Percentiles rank a stretch among this genome's conserved stretches.
Conservation (phyloP, 2,888 invertebrate genomes). For the Trilocha varians region DNA sequence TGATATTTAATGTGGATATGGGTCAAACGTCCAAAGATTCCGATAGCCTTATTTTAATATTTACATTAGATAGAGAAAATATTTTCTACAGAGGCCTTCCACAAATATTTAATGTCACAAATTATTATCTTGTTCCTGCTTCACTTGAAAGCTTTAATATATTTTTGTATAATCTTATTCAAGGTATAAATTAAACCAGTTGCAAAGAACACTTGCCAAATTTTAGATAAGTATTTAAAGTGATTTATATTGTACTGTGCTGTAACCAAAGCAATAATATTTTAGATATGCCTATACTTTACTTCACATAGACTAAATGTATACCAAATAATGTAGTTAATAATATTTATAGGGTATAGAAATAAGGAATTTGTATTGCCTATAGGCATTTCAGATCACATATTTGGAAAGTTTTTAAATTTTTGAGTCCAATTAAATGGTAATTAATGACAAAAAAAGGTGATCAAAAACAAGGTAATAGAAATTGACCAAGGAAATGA, state of each 20-base stretch:
- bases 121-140: slow-evolving; percentile 45
- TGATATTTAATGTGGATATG: slow-evolving; percentile 57
- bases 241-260: slow-evolving; percentile 58
- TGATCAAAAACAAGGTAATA: neutral
- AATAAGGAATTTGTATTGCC: slow-evolving; percentile 11
- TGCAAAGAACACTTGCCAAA: slow-evolving; percentile 57
- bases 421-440: neutral
- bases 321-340: slow-evolving; percentile 58
- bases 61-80: slow-evolving; percentile 52
- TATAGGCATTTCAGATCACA: slow-evolving; percentile 3
- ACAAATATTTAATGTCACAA: slow-evolving; percentile 36
- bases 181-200: slow-evolving; percentile 39
- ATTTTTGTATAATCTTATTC: slow-evolving; percentile 53
- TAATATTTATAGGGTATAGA: slow-evolving; percentile 24
- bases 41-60: slow-evolving; percentile 50
- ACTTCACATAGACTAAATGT: slow-evolving; percentile 34
- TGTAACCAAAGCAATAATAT: slow-evolving; percentile 71
- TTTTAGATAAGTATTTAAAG: slow-evolving; percentile 61
- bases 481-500: neutral
- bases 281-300: slow-evolving; percentile 61
- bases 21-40: slow-evolving; percentile 59
- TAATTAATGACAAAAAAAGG: neutral
- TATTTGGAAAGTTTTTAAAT: neutral
- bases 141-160: slow-evolving; percentile 48
- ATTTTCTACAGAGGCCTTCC: slow-evolving; percentile 42